Percentiles rank a stretch among this genome's conserved stretches.
These are phyloP conservation scores for Halichoerus grypus DNA, from an alignment of 2,113 vertebrate genomes.

Conservation along the genomic window DNA sequence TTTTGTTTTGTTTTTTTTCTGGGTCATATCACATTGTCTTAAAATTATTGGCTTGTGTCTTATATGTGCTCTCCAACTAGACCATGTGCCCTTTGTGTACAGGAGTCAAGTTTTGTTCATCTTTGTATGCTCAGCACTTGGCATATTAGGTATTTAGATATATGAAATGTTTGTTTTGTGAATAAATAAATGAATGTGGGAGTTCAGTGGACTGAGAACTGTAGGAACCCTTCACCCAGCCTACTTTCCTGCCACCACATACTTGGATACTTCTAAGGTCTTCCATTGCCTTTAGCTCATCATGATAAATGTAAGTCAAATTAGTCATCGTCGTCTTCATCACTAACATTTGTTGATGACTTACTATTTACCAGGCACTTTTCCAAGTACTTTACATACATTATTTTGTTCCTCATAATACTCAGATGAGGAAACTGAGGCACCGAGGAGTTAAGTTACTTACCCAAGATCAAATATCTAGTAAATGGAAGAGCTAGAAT, in stretches of 20 bases:
- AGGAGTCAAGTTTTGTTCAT: constrained; percentile 4
- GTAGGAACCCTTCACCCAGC: neutral
- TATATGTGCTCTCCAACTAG: neutral
- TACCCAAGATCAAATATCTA: neutral
- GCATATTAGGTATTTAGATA: neutral
- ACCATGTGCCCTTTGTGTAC: neutral
- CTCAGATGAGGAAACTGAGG: constrained; percentile 20
- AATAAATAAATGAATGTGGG: constrained; percentile 3
- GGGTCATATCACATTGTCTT: neutral
- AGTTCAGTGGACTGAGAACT: neutral
- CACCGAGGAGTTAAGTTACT: neutral
- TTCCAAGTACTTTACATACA: constrained; percentile 3
- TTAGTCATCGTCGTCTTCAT: neutral
- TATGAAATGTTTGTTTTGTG: neutral
- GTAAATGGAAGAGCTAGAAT: neutral
- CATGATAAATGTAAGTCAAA: neutral
- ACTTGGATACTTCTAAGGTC: neutral
- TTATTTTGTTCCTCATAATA: constrained; percentile 30
- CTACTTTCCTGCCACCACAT: neutral
- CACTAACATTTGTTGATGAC: neutral
- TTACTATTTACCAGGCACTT: neutral
- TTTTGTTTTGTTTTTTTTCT: neutral
- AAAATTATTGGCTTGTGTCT: neutral
- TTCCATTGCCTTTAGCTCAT: constrained; percentile 28
- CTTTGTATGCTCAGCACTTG: neutral